Conservation (phyloP, 2,888 invertebrate species). For the Listrodromus nycthemerus region DNA sequence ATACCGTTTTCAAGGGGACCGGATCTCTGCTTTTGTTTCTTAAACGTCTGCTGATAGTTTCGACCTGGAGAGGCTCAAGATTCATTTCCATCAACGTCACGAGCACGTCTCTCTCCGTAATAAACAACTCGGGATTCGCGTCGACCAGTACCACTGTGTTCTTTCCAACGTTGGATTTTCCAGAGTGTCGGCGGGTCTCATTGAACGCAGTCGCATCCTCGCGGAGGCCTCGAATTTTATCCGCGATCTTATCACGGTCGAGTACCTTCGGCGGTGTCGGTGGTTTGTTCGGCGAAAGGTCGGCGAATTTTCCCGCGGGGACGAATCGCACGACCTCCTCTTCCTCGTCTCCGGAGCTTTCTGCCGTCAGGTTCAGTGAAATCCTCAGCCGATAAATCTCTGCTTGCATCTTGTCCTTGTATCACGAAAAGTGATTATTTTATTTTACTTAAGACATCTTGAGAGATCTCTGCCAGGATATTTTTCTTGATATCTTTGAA, state of each 20-base stretch:
- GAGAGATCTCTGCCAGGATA: no score
- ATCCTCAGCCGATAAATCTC: constrained; percentile 84
- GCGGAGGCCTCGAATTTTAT: constrained; percentile 70
- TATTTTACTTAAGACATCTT: no score
- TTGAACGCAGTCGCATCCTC: constrained; percentile 54
- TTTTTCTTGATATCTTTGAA: no score
- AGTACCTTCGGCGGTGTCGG: constrained; percentile 77
- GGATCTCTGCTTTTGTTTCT: constrained; percentile 74
- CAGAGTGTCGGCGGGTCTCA: constrained; percentile 44
- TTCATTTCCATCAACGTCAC: constrained; percentile 78
- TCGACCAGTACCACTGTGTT: constrained; percentile 74
- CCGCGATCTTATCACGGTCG: constrained; percentile 75
- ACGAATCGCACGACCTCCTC: constrained; percentile 67
- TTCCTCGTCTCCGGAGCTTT: constrained; percentile 79
- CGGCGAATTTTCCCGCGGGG: constrained; percentile 67
- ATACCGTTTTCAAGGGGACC: constrained; percentile 69
- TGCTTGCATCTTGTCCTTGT: constrained; percentile 84
- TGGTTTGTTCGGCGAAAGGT: constrained; percentile 71
- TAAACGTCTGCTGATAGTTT: constrained; percentile 76
- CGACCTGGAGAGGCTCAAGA: constrained; percentile 76
- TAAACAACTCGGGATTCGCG: constrained; percentile 77
- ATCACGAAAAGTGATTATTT: background rate
- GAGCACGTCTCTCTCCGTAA: constrained; percentile 79
- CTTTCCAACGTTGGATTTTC: background rate
- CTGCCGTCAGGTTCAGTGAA: constrained; percentile 82